These are phyloP conservation scores for Pocillopora meandrina DNA, from an alignment of 92 coral and sea anemone genomes.

Conservation along the genomic window DNA sequence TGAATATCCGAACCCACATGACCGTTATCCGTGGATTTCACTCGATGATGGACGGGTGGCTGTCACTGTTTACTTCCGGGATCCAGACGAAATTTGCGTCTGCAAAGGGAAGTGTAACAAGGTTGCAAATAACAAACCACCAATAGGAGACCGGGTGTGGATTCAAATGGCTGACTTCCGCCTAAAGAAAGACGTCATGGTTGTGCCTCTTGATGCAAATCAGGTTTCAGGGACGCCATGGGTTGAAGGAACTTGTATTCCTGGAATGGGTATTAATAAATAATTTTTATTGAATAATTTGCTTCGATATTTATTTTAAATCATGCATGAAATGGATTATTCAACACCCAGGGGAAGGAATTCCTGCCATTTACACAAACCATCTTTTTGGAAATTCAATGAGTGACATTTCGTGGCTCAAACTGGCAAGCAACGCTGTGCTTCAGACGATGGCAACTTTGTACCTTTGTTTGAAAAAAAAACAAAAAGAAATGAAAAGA, in stretches of 20 bases:
- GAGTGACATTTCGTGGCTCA: too few relatives aligned
- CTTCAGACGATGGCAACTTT: too few relatives aligned
- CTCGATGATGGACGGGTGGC: conserved; percentile 59
- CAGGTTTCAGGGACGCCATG: conserved; percentile 63
- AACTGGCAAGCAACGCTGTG: too few relatives aligned
- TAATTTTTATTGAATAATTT: too few relatives aligned
- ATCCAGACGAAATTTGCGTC: conserved; percentile 69
- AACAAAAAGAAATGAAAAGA: too few relatives aligned
- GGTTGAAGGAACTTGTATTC: conserved; percentile 84
- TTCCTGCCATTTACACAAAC: too few relatives aligned
- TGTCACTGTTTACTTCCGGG: conserved; percentile 75
- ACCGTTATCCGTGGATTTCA: conserved; percentile 70
- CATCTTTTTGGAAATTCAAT: too few relatives aligned
- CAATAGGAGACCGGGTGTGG: conserved; percentile 79
- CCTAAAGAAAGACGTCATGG: conserved; percentile 25
- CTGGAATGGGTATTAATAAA: conserved; percentile 64
- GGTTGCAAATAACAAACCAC: conserved; percentile 16
- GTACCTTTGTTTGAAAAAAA: too few relatives aligned
- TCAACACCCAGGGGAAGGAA: too few relatives aligned
- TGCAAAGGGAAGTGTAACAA: conserved; percentile 43
- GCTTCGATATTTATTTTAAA: too few relatives aligned
- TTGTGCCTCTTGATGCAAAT: conserved; percentile 54
- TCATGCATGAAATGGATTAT: too few relatives aligned
- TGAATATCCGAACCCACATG: conserved; percentile 58
- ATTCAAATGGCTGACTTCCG: conserved; percentile 63